These are phyloP conservation scores for Megastigmus dorsalis DNA, from an alignment of 2,888 invertebrate species.

Conservation along the genomic window DNA sequence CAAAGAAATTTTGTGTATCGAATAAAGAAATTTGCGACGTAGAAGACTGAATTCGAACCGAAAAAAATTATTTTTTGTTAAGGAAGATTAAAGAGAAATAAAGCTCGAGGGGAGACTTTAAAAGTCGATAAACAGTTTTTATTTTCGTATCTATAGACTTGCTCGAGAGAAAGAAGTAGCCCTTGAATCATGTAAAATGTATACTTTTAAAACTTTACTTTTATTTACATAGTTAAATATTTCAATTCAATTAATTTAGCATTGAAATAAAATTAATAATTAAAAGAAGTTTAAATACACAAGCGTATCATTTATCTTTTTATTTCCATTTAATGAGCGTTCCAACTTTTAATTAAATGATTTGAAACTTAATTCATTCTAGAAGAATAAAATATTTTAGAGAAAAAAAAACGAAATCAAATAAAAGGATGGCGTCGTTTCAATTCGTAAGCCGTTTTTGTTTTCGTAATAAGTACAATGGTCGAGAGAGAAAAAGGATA, in stretches of 20 bases:
- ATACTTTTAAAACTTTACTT: background rate
- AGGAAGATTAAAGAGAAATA: slow-evolving; percentile 42
- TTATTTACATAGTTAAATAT: no score
- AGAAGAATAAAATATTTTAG: background rate
- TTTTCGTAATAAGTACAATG: no score
- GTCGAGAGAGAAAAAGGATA: background rate
- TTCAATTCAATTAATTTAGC: background rate
- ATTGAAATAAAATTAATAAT: background rate
- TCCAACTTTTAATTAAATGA: slow-evolving; percentile 8
- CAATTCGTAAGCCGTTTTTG: slow-evolving; percentile 42
- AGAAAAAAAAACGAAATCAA: slow-evolving; percentile 18
- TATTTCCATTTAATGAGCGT: no score
- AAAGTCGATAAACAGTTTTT: slow-evolving; percentile 49
- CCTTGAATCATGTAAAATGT: background rate
- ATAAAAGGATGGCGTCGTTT: slow-evolving; percentile 13
- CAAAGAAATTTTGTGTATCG: background rate
- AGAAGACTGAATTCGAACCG: slow-evolving; percentile 7
- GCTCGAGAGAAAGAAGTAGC: background rate
- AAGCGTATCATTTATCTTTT: no score
- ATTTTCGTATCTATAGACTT: slow-evolving; percentile 36
- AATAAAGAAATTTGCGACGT: slow-evolving; percentile 9
- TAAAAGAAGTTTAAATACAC: no score
- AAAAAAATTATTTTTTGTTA: slow-evolving; percentile 29
- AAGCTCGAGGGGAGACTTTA: slow-evolving; percentile 30
- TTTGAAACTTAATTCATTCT: background rate